phyloP scores from a whole-genome alignment of 64 coral and sea anemone species.

The Exaiptasia diaphana region DNA sequence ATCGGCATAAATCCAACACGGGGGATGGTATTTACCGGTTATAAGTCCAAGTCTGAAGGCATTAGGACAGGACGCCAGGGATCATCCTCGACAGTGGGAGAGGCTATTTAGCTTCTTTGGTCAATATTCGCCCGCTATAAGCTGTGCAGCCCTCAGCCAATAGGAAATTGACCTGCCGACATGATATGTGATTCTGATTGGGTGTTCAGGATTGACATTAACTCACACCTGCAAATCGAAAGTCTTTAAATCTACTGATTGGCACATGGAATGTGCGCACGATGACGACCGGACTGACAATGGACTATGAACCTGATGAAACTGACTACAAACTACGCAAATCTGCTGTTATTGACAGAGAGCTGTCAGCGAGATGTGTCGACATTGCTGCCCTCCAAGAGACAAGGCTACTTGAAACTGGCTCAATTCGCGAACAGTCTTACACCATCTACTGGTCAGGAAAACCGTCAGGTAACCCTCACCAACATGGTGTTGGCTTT shows the following conservation, averaged over 20 bases:
- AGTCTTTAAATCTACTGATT: neutral
- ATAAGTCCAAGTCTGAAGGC: too few species aligned
- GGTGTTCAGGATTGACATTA: conserved; percentile 14
- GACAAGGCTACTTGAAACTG: conserved; percentile 9
- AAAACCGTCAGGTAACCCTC: neutral
- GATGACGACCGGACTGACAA: conserved; percentile 26
- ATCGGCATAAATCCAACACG: too few species aligned
- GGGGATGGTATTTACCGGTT: too few species aligned
- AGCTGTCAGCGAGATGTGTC: conserved; percentile 20
- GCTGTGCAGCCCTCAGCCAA: conserved; percentile 54
- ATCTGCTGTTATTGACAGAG: conserved; percentile 36
- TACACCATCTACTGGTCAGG: conserved; percentile 44
- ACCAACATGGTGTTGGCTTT: neutral
- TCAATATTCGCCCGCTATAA: conserved; percentile 36
- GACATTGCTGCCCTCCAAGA: conserved; percentile 25
- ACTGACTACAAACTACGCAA: conserved; percentile 33
- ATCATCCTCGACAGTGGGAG: conserved; percentile 42
- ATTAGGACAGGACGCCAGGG: conserved; percentile 18
- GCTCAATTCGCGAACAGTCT: neutral
- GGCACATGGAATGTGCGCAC: conserved; percentile 24
- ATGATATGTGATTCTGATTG: conserved; percentile 5
- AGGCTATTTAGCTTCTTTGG: conserved; percentile 15
- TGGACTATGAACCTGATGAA: conserved; percentile 27
- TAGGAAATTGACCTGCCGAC: conserved; percentile 35
- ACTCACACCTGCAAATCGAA: neutral